These are phyloP conservation scores for Drosophila subobscura DNA, from an alignment of 1,140 invertebrate species.

Conservation along the genomic window DNA sequence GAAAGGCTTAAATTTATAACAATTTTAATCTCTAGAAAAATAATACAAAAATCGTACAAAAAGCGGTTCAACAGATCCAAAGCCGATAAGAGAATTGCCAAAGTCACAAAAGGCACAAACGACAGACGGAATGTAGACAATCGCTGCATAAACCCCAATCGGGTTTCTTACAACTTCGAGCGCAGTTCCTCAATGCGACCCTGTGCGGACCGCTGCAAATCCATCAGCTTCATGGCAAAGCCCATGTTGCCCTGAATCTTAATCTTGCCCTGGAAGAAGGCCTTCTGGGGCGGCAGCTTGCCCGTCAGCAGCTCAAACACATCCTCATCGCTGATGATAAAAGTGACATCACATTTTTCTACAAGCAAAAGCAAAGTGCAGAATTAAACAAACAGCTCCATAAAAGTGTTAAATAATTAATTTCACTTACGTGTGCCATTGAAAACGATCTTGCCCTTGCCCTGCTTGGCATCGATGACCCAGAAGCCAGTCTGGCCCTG, in stretches of 20 bases:
- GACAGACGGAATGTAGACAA: slow-evolving; percentile 34
- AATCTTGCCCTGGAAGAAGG: slow-evolving; percentile 98
- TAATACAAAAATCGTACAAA: slow-evolving; percentile 51
- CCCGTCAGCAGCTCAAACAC: slow-evolving; percentile 93
- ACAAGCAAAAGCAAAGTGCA: slow-evolving; percentile 39
- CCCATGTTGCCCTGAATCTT: slow-evolving; percentile 95
- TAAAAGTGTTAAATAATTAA: neutral
- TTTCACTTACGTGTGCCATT: slow-evolving; percentile 87
- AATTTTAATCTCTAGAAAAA: slow-evolving; percentile 43
- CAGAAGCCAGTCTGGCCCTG: slow-evolving; percentile 92
- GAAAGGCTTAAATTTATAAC: slow-evolving; percentile 8
- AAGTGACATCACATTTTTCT: slow-evolving; percentile 96
- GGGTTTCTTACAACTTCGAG: slow-evolving; percentile 88
- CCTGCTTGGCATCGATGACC: slow-evolving; percentile 95
- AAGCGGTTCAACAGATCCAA: slow-evolving; percentile 23
- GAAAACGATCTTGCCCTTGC: slow-evolving; percentile 92
- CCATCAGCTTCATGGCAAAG: slow-evolving; percentile 96
- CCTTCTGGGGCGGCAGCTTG: slow-evolving; percentile 96
- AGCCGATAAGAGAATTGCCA: slow-evolving; percentile 21
- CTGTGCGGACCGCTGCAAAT: slow-evolving; percentile 90
- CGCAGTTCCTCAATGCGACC: slow-evolving; percentile 89
- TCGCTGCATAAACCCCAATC: neutral
- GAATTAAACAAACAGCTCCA: no score
- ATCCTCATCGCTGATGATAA: slow-evolving; percentile 94
- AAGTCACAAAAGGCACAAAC: neutral